Conservation (phyloP, 2,888 invertebrate genomes). For the Stictocephala bisonia region DNA sequence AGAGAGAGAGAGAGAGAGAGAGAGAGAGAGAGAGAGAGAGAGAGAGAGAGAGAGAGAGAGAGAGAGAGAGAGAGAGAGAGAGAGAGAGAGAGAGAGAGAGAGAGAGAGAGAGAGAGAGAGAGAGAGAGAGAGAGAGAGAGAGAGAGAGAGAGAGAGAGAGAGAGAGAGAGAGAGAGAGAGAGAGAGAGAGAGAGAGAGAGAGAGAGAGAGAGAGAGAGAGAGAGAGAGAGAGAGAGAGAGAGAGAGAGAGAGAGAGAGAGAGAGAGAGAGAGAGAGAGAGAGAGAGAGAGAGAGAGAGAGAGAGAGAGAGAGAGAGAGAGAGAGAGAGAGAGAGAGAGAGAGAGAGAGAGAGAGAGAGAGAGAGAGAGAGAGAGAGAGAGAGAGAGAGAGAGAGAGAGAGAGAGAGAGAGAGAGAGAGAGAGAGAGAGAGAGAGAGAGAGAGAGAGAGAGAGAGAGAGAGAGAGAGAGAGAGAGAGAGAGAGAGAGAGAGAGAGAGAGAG, state of each 20-base stretch:
- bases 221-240: neutral
- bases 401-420: neutral
- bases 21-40: neutral
- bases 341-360: neutral
- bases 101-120: slow-evolving; percentile 9
- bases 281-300: neutral
- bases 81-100: neutral
- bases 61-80: neutral
- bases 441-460: neutral
- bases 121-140: slow-evolving; percentile 13
- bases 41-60: neutral
- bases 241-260: neutral
- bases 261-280: neutral
- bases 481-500: neutral
- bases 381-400: neutral
- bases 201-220: neutral
- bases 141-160: neutral
- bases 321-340: neutral
- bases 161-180: neutral
- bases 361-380: neutral
- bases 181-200: neutral
- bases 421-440: neutral
- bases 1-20: neutral
- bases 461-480: neutral
- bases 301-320: neutral